These are phyloP conservation scores for Engystomops pustulosus DNA, from an alignment of 2,113 vertebrate species.

Conservation along the genomic window DNA sequence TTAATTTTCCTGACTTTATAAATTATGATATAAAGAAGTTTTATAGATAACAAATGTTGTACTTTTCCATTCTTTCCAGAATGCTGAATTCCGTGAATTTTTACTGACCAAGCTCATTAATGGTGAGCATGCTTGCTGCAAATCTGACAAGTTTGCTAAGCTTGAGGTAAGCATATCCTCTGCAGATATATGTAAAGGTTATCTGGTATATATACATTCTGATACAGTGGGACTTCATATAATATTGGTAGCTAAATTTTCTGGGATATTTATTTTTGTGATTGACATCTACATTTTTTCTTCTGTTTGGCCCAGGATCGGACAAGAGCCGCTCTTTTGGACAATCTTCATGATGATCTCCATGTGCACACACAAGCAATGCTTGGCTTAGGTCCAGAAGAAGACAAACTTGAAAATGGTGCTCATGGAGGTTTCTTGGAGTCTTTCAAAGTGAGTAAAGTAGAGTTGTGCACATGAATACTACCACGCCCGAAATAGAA, in stretches of 20 bases:
- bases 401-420: constrained; percentile 91
- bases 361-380: constrained; percentile 87
- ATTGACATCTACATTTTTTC: not conserved
- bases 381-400: constrained; percentile 84
- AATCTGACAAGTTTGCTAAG: constrained; percentile 92
- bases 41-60: not conserved
- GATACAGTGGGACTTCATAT: too few species aligned
- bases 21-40: not conserved
- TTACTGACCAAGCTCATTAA: constrained; percentile 96
- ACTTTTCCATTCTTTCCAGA: constrained; percentile 69
- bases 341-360: constrained; percentile 89
- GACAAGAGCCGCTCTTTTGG: constrained; percentile 86
- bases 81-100: constrained; percentile 90
- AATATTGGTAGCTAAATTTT: too few species aligned
- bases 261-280: not conserved
- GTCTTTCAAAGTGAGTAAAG: constrained; percentile 90
- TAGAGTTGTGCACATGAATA: not conserved
- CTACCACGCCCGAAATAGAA: not conserved
- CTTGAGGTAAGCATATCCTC: constrained; percentile 81
- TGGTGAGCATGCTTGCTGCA: constrained; percentile 90
- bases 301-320: constrained; percentile 77
- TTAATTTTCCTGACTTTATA: not conserved
- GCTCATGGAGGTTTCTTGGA: constrained; percentile 91
- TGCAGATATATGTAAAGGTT: too few species aligned
- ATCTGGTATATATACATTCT: too few species aligned